Evolutionary conservation across 2,797 vertebrate genomes (phyloP).

Genomic region (Esox masquinongy): DNA sequence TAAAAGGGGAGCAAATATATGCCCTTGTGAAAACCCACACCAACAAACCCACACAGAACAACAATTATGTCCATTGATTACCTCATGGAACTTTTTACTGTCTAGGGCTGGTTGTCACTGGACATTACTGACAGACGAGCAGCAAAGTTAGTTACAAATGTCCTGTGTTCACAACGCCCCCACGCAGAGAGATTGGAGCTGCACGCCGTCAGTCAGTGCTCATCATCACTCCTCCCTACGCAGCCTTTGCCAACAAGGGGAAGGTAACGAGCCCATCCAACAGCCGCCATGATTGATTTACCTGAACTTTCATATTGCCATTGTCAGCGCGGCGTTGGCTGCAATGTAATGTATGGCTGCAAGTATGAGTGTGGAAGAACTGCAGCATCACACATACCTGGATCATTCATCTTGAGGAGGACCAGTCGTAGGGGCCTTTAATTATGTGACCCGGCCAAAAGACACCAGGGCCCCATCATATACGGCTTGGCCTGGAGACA

Average conservation of each 20-base stretch:
- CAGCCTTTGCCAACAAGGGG: too few relatives aligned
- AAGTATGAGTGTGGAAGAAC: conserved; percentile 17
- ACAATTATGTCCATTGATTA: conserved; percentile 13
- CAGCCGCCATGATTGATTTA: conserved; percentile 44
- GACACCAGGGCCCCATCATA: not conserved
- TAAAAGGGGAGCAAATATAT: not conserved
- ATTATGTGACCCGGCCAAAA: conserved; percentile 1
- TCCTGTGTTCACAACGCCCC: conserved; percentile 37
- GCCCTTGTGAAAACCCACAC: not conserved
- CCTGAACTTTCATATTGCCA: conserved; percentile 55
- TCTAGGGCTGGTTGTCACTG: conserved; percentile 39
- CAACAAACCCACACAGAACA: not conserved
- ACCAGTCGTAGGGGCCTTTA: conserved; percentile 31
- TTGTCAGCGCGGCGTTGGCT: conserved; percentile 20
- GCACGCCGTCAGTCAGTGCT: conserved; percentile 48
- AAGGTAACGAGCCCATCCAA: not conserved
- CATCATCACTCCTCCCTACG: not conserved
- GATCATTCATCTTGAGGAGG: conserved; percentile 52
- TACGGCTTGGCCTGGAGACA: not conserved
- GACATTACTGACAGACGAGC: conserved; percentile 50
- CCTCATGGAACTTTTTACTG: conserved; percentile 6
- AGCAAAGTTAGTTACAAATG: conserved; percentile 35
- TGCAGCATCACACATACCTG: conserved; percentile 38
- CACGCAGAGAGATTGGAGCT: conserved; percentile 31
- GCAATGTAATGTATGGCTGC: conserved; percentile 1